phyloP scores from a whole-genome alignment of 2,113 vertebrate genomes.

The Tyto alba region DNA sequence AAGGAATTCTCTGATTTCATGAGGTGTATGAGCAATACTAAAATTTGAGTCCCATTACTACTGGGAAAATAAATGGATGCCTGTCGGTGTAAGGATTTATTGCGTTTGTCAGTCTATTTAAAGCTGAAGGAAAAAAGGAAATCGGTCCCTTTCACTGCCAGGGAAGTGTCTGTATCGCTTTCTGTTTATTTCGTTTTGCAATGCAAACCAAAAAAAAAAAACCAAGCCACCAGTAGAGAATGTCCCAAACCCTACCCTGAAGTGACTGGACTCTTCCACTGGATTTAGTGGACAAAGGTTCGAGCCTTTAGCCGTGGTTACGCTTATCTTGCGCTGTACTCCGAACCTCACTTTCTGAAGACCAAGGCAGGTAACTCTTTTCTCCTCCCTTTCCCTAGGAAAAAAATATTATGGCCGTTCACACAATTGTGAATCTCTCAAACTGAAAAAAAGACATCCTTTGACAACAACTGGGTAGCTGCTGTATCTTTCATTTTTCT shows the following conservation, averaged over 20 bases:
- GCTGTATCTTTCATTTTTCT: neutral
- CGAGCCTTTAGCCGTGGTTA: neutral
- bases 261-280: neutral
- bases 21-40: neutral
- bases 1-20: neutral
- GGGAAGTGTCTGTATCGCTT: neutral
- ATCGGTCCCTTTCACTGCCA: neutral
- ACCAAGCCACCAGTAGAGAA: neutral
- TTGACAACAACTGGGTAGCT: neutral
- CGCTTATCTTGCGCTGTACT: neutral
- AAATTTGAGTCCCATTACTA: neutral
- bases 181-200: constrained; percentile 12
- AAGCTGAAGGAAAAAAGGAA: constrained; percentile 1
- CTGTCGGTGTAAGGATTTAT: neutral
- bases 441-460: neutral
- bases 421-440: neutral
- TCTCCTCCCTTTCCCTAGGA: neutral
- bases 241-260: neutral
- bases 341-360: neutral
- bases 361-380: constrained; percentile 4
- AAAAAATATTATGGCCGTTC: neutral
- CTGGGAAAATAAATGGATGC: neutral
- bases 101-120: neutral
- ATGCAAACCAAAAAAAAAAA: neutral
- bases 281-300: neutral